Conservation (phyloP, 2,113 vertebrate species). For the Menidia beryllina region DNA sequence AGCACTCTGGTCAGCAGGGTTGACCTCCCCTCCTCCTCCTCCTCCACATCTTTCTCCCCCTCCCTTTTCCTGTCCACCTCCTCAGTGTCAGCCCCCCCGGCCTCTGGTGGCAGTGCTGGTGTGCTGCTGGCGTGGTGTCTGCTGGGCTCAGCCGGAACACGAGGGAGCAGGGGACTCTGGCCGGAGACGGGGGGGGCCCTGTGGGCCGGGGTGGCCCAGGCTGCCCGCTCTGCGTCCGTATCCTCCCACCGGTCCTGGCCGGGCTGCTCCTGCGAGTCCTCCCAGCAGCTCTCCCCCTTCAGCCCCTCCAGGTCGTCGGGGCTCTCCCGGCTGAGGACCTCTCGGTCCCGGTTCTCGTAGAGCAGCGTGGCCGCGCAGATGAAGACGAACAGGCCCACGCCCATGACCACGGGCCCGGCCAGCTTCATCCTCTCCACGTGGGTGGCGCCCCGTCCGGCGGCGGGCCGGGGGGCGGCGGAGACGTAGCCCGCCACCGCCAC, state of each 20-base stretch:
- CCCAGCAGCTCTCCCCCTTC: conserved; percentile 57
- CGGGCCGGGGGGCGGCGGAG: conserved; percentile 63
- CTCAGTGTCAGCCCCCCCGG: conserved; percentile 35
- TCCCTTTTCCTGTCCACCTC: conserved; percentile 66
- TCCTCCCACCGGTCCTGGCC: conserved; percentile 56
- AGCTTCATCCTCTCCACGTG: conserved; percentile 89
- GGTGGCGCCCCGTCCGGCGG: conserved; percentile 50
- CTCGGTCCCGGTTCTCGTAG: conserved; percentile 94
- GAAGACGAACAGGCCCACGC: conserved; percentile 96
- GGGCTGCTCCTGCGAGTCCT: conserved; percentile 60
- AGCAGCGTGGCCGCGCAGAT: conserved; percentile 97
- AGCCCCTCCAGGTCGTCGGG: conserved; percentile 61
- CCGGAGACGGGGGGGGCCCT: conserved; percentile 42
- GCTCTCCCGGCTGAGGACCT: conserved; percentile 69
- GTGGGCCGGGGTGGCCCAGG: conserved; percentile 50
- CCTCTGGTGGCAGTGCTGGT: conserved; percentile 19
- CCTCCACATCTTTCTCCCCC: conserved; percentile 68
- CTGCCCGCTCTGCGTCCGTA: conserved; percentile 49
- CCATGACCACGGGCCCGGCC: conserved; percentile 94
- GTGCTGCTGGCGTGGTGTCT: conserved; percentile 52
- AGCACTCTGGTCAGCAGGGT: conserved; percentile 78
- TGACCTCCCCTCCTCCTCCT: conserved; percentile 65
- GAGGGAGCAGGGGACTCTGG: conserved; percentile 42
- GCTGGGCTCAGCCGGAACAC: conserved; percentile 26
- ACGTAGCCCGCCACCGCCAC: conserved; percentile 93